A percentile compares a stretch with the other conserved stretches of the same genome.
phyloP scores from a whole-genome alignment of 2,888 invertebrate genomes.

The Gandaritis pyraliata region DNA sequence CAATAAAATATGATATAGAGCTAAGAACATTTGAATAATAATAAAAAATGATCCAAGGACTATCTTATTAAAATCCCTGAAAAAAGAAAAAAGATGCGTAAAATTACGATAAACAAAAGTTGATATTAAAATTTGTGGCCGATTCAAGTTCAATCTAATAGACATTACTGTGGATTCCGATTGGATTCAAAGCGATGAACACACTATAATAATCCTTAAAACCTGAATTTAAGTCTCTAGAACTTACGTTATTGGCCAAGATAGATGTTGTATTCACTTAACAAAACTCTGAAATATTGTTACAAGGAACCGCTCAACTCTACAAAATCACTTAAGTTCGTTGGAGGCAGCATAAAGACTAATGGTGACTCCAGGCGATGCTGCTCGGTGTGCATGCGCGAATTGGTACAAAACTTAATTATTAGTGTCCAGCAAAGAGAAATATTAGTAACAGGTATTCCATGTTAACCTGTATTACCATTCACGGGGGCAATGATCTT shows the following conservation, averaged over 20 bases:
- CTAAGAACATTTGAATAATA: constrained; percentile 25
- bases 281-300: background rate
- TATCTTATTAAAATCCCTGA: too few species aligned
- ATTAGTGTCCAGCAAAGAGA: constrained; percentile 66
- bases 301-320: constrained; percentile 22
- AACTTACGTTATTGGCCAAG: background rate
- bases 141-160: too few species aligned
- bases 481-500: constrained; percentile 49
- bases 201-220: too few species aligned
- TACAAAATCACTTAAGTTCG: constrained; percentile 27
- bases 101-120: too few species aligned
- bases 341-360: constrained; percentile 55
- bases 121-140: too few species aligned
- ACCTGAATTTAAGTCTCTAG: too few species aligned
- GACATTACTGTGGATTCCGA: too few species aligned
- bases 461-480: constrained; percentile 46
- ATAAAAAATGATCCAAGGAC: too few species aligned
- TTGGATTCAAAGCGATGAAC: too few species aligned
- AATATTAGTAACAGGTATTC: constrained; percentile 74
- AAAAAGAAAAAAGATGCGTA: too few species aligned
- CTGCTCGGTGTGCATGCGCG: constrained; percentile 71
- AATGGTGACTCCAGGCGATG: constrained; percentile 76
- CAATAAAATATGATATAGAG: constrained; percentile 59
- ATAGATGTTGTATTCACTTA: background rate
- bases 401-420: constrained; percentile 78